phyloP scores from a whole-genome alignment of 53 echinoderm and acorn worm genomes.

The Patiria pectinifera region DNA sequence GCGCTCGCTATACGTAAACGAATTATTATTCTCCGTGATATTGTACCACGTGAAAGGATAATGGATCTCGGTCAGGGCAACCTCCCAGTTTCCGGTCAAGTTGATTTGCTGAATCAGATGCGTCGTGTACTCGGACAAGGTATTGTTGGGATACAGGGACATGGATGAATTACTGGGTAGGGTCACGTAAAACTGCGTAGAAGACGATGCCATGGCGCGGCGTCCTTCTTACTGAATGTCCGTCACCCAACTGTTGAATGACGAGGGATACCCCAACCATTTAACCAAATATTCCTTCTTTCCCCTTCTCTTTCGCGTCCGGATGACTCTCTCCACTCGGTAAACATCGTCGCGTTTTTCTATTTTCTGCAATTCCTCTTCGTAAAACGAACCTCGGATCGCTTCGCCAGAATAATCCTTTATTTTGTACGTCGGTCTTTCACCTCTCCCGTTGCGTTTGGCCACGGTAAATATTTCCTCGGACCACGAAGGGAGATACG shows the following conservation, averaged over 20 bases:
- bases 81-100: conserved; percentile 58
- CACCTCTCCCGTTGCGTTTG: background rate
- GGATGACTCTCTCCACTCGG: conserved; percentile 57
- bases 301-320: conserved; percentile 49
- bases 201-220: background rate
- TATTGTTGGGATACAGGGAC: conserved; percentile 64
- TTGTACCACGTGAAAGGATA: conserved; percentile 62
- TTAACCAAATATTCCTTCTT: conserved; percentile 74
- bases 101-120: conserved; percentile 57
- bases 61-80: no score
- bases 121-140: conserved; percentile 65
- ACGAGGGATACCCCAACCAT: conserved; percentile 50
- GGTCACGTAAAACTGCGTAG: conserved; percentile 71
- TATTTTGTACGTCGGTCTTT: conserved; percentile 47
- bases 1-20: conserved; percentile 20
- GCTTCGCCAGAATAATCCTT: conserved; percentile 53
- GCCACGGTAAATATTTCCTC: no score
- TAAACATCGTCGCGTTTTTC: conserved; percentile 41
- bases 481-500: conserved; percentile 64
- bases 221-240: conserved; percentile 18
- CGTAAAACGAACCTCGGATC: conserved; percentile 51
- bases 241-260: conserved; percentile 50
- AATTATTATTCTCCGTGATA: conserved; percentile 39
- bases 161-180: conserved; percentile 74
- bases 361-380: conserved; percentile 70